Conservation (phyloP, 23 tunicate species). For the Clavelina lepadiformis region DNA sequence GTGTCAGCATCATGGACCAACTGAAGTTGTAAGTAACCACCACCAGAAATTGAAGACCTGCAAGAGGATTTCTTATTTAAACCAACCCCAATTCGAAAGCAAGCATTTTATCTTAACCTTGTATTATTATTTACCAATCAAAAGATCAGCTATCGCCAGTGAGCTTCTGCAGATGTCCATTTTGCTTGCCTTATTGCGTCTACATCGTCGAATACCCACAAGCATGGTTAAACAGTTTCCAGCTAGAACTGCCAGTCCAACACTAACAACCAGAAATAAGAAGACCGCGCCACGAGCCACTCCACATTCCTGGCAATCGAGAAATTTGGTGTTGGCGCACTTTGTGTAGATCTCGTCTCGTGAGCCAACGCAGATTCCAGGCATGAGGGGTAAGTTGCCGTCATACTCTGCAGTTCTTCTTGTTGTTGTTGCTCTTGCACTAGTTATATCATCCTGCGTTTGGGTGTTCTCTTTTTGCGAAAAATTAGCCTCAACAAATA, state of each 20-base stretch:
- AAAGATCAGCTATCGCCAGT: constrained; percentile 36
- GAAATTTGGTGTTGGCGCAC: constrained; percentile 7
- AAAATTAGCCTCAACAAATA: too few relatives aligned
- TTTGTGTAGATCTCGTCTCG: constrained; percentile 1
- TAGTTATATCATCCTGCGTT: too few relatives aligned
- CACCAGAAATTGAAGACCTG: constrained; percentile 7
- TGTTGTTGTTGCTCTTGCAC: too few relatives aligned
- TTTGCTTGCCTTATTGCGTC: constrained; percentile 6
- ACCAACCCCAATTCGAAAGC: background rate
- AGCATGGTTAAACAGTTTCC: constrained; percentile 19
- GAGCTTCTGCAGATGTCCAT: constrained; percentile 34
- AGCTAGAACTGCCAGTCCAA: constrained; percentile 28
- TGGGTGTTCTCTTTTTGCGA: too few relatives aligned
- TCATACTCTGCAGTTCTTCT: too few relatives aligned
- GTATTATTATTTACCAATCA: constrained; percentile 25
- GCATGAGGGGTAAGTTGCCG: too few relatives aligned
- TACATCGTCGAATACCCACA: constrained; percentile 13
- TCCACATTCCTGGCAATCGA: constrained; percentile 19
- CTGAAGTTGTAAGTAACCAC: constrained; percentile 11
- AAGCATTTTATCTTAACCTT: background rate
- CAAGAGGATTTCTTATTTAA: background rate
- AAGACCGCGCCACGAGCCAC: constrained; percentile 12
- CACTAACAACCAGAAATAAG: constrained; percentile 5
- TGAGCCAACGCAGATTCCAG: background rate
- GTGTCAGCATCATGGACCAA: background rate